A percentile compares a stretch with the other conserved stretches of the same genome.
Conservation (phyloP, 2,888 invertebrate genomes). For the Maniola hyperantus region DNA sequence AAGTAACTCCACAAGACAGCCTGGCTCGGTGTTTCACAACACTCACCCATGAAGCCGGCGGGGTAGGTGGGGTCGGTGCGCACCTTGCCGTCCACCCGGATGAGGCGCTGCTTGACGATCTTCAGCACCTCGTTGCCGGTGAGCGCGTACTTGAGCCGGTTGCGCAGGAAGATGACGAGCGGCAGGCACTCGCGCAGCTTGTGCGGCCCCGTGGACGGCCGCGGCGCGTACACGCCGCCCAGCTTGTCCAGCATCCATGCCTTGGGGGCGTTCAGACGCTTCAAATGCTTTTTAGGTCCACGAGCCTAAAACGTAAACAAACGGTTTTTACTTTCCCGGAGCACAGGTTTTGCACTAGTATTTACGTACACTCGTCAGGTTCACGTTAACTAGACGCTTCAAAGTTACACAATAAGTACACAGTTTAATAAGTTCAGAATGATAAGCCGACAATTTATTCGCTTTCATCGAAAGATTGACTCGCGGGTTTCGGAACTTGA, state of each 20-base stretch:
- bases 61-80: conserved; percentile 99
- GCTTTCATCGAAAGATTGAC: neutral
- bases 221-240: conserved; percentile 98
- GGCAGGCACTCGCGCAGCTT: conserved; percentile 98
- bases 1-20: too few species aligned
- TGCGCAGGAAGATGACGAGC: conserved; percentile 97
- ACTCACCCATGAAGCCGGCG: conserved; percentile 99
- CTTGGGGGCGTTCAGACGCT: conserved; percentile 99
- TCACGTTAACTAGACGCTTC: neutral
- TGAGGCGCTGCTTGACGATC: conserved; percentile 98
- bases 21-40: too few species aligned
- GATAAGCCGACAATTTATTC: neutral
- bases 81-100: conserved; percentile 99
- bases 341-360: too few species aligned
- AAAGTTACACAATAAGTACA: neutral
- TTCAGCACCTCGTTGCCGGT: conserved; percentile 98
- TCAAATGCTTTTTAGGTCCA: conserved; percentile 99
- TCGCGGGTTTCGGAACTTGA: neutral
- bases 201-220: conserved; percentile 99
- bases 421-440: neutral
- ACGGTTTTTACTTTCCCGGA: conserved; percentile 19
- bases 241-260: conserved; percentile 99
- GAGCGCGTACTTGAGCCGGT: conserved; percentile 98
- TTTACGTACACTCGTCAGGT: neutral
- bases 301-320: conserved; percentile 87